These are phyloP conservation scores for Acleris cristana DNA, from an alignment of 2,888 invertebrate species.

Conservation along the genomic window DNA sequence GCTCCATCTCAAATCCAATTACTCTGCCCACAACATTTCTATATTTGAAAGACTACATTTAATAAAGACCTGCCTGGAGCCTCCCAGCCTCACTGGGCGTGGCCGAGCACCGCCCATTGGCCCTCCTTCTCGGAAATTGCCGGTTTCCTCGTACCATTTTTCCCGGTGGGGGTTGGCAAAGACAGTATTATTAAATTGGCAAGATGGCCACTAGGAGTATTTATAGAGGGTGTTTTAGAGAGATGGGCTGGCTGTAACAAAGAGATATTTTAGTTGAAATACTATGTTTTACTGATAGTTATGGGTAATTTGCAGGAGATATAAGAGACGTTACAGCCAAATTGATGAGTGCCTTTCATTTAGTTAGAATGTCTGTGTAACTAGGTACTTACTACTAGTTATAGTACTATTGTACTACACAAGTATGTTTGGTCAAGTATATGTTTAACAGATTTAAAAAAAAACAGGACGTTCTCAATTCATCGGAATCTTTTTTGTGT, in stretches of 20 bases:
- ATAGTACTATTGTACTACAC: too few relatives aligned
- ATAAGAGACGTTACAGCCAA: too few relatives aligned
- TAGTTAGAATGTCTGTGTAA: too few relatives aligned
- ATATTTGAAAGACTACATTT: constrained; percentile 18
- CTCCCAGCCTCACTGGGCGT: constrained; percentile 42
- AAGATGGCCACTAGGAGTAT: constrained; percentile 31
- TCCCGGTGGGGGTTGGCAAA: constrained; percentile 21
- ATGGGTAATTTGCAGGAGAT: too few relatives aligned
- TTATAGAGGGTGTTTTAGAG: constrained; percentile 23
- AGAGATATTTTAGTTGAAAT: too few relatives aligned
- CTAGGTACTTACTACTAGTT: too few relatives aligned
- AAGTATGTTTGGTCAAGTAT: too few relatives aligned
- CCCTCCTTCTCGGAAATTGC: constrained; percentile 29
- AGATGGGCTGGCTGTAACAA: constrained; percentile 17
- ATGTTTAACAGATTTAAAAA: too few relatives aligned
- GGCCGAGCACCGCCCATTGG: constrained; percentile 41
- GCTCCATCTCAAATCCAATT: constrained; percentile 19
- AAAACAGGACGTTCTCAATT: too few relatives aligned
- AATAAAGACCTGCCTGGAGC: constrained; percentile 24
- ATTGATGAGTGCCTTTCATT: too few relatives aligned
- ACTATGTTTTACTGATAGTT: too few relatives aligned
- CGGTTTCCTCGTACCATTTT: constrained; percentile 15
- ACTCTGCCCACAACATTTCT: constrained; percentile 13
- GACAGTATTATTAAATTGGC: constrained; percentile 26
- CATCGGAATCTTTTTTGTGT: too few relatives aligned